phyloP scores from a whole-genome alignment of 2,797 vertebrate species.

The Enteromius treurensis region DNA sequence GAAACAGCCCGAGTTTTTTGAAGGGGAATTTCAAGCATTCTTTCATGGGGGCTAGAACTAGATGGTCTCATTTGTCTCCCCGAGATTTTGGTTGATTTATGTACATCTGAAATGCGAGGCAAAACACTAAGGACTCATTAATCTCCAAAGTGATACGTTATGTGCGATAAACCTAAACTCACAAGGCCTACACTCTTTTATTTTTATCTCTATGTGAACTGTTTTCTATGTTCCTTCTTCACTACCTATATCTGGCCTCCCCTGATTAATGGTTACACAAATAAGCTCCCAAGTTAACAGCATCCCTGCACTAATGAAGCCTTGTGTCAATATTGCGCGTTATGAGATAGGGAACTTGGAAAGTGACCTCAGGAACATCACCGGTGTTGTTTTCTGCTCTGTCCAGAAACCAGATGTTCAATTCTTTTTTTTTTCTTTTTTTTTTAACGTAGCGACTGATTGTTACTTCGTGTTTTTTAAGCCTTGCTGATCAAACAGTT shows the following conservation, averaged over 20 bases:
- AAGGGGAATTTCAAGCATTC: conserved; percentile 58
- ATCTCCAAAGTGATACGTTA: conserved; percentile 8
- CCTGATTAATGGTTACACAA: conserved; percentile 77
- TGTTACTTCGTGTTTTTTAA: conserved; percentile 15
- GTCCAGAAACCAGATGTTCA: conserved; percentile 34
- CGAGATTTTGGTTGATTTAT: not conserved
- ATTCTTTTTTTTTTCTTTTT: not conserved
- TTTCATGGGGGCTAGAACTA: conserved; percentile 49
- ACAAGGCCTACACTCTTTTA: conserved; percentile 17
- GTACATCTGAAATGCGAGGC: conserved; percentile 21
- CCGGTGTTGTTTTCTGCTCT: not conserved
- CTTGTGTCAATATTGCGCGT: conserved; percentile 74
- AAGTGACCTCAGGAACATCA: not conserved
- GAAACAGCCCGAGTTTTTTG: conserved; percentile 54
- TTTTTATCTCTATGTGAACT: conserved; percentile 20
- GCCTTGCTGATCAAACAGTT: conserved; percentile 36
- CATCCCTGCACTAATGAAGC: conserved; percentile 57
- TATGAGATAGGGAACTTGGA: conserved; percentile 43
- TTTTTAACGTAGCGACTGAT: not conserved
- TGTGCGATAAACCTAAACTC: conserved; percentile 12
- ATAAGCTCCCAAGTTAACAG: conserved; percentile 68
- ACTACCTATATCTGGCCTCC: conserved; percentile 64
- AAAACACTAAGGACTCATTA: conserved; percentile 17
- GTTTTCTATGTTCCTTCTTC: conserved; percentile 61
- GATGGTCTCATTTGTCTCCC: conserved; percentile 7